Conservation (phyloP, 2,888 invertebrate genomes). For the Octodonta nipae region DNA sequence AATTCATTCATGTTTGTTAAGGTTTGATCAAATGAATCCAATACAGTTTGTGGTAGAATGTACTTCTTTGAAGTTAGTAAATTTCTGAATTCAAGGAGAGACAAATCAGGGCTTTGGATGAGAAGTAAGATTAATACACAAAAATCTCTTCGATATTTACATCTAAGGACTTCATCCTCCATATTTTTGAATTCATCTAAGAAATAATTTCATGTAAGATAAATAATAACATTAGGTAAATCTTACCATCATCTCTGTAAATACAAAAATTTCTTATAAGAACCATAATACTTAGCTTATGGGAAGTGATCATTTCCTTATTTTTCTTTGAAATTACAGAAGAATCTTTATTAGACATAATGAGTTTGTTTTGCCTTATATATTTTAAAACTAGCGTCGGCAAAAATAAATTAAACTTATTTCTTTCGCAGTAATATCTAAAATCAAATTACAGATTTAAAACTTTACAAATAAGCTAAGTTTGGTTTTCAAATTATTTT, state of each 20-base stretch:
- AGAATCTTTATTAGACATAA: slow-evolving; percentile 12
- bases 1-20: slow-evolving; percentile 45
- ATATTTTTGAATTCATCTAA: slow-evolving; percentile 38
- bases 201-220: slow-evolving; percentile 12
- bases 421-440: too few species aligned
- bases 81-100: slow-evolving; percentile 51
- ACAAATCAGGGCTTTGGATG: slow-evolving; percentile 70
- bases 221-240: not conserved
- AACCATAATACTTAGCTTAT: slow-evolving; percentile 64
- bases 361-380: too few species aligned
- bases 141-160: slow-evolving; percentile 60
- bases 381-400: too few species aligned
- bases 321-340: slow-evolving; percentile 10
- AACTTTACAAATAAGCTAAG: too few species aligned
- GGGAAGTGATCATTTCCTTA: slow-evolving; percentile 48
- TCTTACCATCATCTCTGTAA: slow-evolving; percentile 41
- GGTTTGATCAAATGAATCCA: slow-evolving; percentile 46
- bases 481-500: too few species aligned
- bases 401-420: too few species aligned
- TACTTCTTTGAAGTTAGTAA: slow-evolving; percentile 51
- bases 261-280: slow-evolving; percentile 63
- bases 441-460: too few species aligned
- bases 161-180: slow-evolving; percentile 39
- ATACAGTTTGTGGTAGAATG: slow-evolving; percentile 42
- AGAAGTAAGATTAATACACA: slow-evolving; percentile 67